phyloP scores from a whole-genome alignment of 2,797 vertebrate species.

The Bradypus variegatus region DNA sequence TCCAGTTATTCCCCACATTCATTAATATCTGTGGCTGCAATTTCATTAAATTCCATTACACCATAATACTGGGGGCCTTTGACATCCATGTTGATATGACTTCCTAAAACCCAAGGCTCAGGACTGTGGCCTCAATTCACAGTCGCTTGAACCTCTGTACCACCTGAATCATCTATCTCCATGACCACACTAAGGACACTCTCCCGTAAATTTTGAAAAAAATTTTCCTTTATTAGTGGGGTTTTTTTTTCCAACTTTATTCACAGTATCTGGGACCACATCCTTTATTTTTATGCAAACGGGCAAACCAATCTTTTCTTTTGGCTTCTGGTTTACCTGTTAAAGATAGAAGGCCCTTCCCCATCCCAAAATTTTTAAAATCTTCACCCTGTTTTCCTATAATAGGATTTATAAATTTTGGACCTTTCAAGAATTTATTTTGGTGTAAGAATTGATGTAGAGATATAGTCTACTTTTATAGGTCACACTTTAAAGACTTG shows the following conservation, averaged over 20 bases:
- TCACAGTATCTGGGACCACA: background rate
- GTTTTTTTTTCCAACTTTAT: background rate
- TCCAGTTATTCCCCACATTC: background rate
- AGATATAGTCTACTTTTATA: background rate
- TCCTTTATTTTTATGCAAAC: background rate
- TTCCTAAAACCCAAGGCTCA: background rate
- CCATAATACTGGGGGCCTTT: background rate
- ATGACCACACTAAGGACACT: background rate
- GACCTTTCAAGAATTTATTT: conserved; percentile 9
- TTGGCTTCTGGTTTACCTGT: background rate
- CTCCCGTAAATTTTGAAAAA: background rate
- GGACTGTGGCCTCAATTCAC: background rate
- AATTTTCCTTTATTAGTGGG: background rate
- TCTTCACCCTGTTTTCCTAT: background rate
- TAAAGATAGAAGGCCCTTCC: background rate
- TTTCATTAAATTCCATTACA: background rate
- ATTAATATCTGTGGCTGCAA: background rate
- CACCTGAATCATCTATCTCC: background rate
- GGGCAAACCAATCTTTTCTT: background rate
- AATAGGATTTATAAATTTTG: background rate
- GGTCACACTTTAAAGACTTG: conserved; percentile 5
- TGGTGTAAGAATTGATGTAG: background rate
- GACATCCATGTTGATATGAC: background rate
- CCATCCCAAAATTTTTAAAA: background rate
- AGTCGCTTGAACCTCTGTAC: background rate